Conservation (phyloP, 2,113 vertebrate species). For the Sula dactylatra region DNA sequence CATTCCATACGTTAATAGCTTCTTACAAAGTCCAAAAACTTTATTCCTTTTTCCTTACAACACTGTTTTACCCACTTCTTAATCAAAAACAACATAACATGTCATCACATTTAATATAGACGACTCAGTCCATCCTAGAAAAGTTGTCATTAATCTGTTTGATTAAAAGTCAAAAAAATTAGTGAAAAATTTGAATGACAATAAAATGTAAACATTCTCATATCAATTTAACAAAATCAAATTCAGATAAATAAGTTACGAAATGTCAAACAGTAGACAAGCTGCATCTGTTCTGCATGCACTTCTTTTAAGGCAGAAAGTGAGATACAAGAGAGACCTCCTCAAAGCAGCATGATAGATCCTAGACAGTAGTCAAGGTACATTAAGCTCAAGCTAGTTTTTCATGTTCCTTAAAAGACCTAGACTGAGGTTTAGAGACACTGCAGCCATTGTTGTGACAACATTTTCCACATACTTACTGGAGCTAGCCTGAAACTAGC, state of each 20-base stretch:
- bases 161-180: background rate
- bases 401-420: background rate
- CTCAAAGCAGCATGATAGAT: background rate
- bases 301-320: background rate
- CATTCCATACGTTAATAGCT: background rate
- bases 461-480: background rate
- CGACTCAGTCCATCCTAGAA: background rate
- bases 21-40: background rate
- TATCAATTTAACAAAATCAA: background rate
- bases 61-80: background rate
- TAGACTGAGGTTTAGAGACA: background rate
- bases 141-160: background rate
- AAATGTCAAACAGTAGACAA: background rate
- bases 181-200: background rate
- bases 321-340: background rate
- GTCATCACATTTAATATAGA: background rate
- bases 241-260: background rate
- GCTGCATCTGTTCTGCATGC: background rate
- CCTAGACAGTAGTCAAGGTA: background rate
- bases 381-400: background rate
- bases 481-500: background rate
- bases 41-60: background rate
- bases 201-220: background rate
- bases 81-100: background rate
- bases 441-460: background rate